Conservation (phyloP, 1,140 invertebrate species). For the Micrasema minimum region DNA sequence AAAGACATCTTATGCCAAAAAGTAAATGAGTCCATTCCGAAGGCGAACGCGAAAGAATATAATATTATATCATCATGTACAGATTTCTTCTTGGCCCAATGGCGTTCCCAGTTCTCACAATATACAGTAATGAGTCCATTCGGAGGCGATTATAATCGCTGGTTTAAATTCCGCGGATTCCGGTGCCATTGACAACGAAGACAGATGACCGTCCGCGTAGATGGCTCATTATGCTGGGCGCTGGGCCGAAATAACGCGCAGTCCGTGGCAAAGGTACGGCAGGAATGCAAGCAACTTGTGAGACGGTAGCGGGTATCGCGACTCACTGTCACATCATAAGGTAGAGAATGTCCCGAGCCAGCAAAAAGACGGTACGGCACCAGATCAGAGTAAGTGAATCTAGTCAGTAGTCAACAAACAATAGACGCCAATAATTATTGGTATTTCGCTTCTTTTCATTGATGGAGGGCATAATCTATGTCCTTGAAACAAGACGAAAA, state of each 20-base stretch:
- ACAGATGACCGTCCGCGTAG: neutral
- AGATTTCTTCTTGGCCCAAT: too few species aligned
- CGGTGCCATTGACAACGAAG: constrained; percentile 15
- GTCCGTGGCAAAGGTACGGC: neutral
- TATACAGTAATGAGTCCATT: constrained; percentile 25
- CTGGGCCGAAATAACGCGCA: constrained; percentile 12
- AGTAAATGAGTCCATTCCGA: too few species aligned
- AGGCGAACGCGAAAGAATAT: too few species aligned
- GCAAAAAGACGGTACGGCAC: too few species aligned
- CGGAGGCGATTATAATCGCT: constrained; percentile 19
- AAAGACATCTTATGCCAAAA: too few species aligned
- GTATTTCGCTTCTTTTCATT: too few species aligned
- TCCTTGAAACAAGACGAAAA: constrained; percentile 24
- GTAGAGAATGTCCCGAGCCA: neutral
- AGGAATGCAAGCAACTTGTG: constrained; percentile 14
- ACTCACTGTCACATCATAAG: neutral
- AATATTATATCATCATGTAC: too few species aligned
- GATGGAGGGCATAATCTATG: neutral
- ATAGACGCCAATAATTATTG: too few species aligned
- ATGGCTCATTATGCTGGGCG: constrained; percentile 15
- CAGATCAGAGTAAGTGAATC: too few species aligned
- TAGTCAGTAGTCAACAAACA: too few species aligned
- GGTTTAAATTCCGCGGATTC: constrained; percentile 24
- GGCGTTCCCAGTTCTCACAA: constrained; percentile 5
- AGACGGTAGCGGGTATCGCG: constrained; percentile 3